A percentile compares a stretch with the other conserved stretches of the same genome.
phyloP scores from a whole-genome alignment of 2,113 vertebrate genomes.

The Varanus komodoensis region DNA sequence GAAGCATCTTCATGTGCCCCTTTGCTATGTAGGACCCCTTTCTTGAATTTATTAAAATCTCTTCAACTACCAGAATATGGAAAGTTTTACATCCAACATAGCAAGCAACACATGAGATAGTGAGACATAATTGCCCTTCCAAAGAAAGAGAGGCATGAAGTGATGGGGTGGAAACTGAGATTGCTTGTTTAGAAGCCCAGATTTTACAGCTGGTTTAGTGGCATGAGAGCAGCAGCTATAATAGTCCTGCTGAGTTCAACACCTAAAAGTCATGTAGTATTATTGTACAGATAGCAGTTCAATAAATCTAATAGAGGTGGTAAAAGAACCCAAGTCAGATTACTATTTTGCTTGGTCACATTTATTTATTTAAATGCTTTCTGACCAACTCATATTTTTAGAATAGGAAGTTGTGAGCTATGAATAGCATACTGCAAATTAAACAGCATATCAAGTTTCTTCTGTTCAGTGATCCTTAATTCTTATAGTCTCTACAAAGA shows the following conservation, averaged over 20 bases:
- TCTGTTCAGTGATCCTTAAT: neutral
- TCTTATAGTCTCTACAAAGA: slow-evolving; percentile 23
- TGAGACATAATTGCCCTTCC: neutral
- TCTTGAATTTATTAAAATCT: neutral
- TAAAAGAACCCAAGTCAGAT: neutral
- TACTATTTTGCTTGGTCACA: neutral
- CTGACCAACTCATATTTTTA: neutral
- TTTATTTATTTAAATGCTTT: neutral
- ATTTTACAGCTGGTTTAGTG: neutral
- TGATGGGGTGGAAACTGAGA: neutral
- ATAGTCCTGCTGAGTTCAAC: neutral
- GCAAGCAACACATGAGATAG: neutral
- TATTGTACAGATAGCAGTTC: slow-evolving; percentile 6
- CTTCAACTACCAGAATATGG: neutral
- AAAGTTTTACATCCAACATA: neutral
- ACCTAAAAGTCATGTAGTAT: neutral
- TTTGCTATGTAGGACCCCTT: neutral
- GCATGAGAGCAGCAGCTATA: neutral
- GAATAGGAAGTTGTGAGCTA: neutral
- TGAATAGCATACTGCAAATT: neutral
- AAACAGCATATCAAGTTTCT: neutral
- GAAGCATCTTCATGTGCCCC: neutral
- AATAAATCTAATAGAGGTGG: neutral
- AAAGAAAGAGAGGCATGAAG: neutral
- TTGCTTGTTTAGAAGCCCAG: neutral